Percentiles rank a stretch among this genome's conserved stretches.
Conservation (phyloP, 2,113 vertebrate species). For the Antechinus stuartii region DNA sequence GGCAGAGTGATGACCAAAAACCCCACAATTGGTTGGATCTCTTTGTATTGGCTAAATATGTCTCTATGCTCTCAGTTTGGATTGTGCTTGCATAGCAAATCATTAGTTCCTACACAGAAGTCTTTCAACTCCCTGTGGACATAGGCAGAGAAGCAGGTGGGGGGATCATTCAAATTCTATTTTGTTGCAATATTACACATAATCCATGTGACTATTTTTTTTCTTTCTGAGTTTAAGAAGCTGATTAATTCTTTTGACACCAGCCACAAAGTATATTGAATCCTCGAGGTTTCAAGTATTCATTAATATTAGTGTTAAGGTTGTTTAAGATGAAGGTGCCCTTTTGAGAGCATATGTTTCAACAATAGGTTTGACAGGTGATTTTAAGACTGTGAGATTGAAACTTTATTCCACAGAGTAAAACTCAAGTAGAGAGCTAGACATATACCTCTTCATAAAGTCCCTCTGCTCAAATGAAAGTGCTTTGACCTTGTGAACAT, state of each 20-base stretch:
- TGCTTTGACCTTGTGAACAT: slow-evolving; percentile 10
- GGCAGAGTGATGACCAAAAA: neutral
- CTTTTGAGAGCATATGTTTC: neutral
- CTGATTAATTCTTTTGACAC: neutral
- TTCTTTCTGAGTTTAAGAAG: neutral
- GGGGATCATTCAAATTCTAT: neutral
- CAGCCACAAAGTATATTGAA: neutral
- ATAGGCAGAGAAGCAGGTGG: neutral
- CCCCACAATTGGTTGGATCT: neutral
- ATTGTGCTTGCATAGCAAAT: neutral
- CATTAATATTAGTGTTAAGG: neutral
- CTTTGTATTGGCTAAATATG: neutral
- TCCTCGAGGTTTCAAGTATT: neutral
- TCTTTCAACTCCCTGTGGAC: neutral
- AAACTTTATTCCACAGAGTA: neutral
- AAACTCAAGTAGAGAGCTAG: neutral
- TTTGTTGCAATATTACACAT: neutral
- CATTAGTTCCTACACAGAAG: neutral
- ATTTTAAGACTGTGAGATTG: slow-evolving; percentile 2
- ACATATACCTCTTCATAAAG: neutral
- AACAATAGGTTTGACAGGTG: neutral
- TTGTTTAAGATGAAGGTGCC: neutral
- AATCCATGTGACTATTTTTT: neutral
- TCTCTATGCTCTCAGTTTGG: neutral
- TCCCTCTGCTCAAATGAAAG: slow-evolving; percentile 24